These are phyloP conservation scores for Cebidichthys violaceus DNA, from an alignment of 2,113 vertebrate genomes.

Conservation along the genomic window DNA sequence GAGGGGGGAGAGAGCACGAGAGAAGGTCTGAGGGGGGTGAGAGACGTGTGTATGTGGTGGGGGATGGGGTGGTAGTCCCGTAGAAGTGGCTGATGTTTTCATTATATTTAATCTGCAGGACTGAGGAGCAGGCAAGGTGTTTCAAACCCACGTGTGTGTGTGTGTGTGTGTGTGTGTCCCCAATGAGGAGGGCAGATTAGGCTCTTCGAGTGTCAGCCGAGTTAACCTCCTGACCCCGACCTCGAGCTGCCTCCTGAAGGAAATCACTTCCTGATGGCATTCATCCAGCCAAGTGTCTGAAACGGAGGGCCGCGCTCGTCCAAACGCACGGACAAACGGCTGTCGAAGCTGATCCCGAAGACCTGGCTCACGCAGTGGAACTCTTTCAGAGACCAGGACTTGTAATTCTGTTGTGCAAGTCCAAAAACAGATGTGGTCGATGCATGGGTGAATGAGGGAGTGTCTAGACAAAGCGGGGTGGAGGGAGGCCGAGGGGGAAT, in stretches of 20 bases:
- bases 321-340: constrained; percentile 9
- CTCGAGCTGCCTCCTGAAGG: constrained; percentile 40
- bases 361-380: not conserved
- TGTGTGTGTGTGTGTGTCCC: no score
- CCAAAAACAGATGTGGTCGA: constrained; percentile 60
- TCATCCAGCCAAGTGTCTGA: constrained; percentile 53
- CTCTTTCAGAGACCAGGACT: not conserved
- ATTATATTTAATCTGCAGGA: constrained; percentile 52
- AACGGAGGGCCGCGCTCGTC: not conserved
- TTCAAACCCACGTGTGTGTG: constrained; percentile 30
- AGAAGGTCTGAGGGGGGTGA: constrained; percentile 5
- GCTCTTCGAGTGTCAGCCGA: constrained; percentile 58
- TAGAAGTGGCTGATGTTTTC: constrained; percentile 42
- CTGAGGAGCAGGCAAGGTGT: constrained; percentile 13
- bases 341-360: constrained; percentile 1
- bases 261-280: constrained; percentile 59
- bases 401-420: constrained; percentile 3
- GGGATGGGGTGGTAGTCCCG: constrained; percentile 15
- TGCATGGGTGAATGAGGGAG: constrained; percentile 17
- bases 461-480: constrained; percentile 48
- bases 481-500: constrained; percentile 3
- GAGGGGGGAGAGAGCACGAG: not conserved
- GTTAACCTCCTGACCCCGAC: constrained; percentile 61
- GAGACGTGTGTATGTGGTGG: constrained; percentile 5
- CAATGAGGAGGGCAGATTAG: constrained; percentile 21